These are phyloP conservation scores for Smittia sp. DNA, from an alignment of 2,888 invertebrate species.

Conservation along the genomic window DNA sequence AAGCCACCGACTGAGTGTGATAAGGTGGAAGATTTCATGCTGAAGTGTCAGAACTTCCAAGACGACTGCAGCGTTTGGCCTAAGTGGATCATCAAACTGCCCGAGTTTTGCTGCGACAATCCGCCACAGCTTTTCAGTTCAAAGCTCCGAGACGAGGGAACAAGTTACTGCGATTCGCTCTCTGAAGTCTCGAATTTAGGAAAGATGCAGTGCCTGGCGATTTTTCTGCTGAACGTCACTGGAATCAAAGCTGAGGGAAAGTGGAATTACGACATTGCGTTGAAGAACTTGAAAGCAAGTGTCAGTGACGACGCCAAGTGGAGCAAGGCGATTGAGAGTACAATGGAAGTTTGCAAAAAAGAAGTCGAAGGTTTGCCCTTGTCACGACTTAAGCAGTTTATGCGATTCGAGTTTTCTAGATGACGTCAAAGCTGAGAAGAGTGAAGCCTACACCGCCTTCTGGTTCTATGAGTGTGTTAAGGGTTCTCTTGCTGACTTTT, in stretches of 20 bases:
- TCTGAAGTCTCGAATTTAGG: neutral
- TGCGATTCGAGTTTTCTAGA: neutral
- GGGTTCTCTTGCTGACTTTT: neutral
- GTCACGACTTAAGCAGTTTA: neutral
- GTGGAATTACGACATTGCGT: neutral
- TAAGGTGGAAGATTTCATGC: neutral
- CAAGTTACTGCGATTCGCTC: neutral
- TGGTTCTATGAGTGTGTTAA: conserved; percentile 3
- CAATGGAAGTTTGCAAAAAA: neutral
- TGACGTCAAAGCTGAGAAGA: neutral
- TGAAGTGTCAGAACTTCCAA: neutral
- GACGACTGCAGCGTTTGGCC: neutral
- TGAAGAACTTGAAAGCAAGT: neutral
- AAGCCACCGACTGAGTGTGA: neutral
- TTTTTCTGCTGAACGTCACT: neutral
- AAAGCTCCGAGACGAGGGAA: neutral
- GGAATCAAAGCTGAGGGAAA: neutral
- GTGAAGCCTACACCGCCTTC: neutral
- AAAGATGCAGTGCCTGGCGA: neutral
- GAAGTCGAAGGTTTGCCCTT: neutral
- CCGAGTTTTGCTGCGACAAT: neutral
- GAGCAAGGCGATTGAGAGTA: neutral
- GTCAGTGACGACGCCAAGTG: neutral
- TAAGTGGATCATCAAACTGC: neutral
- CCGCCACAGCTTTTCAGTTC: neutral